Evolutionary conservation across 2,888 invertebrate species (phyloP).

Genomic region (Nemotelus pantherinus): DNA sequence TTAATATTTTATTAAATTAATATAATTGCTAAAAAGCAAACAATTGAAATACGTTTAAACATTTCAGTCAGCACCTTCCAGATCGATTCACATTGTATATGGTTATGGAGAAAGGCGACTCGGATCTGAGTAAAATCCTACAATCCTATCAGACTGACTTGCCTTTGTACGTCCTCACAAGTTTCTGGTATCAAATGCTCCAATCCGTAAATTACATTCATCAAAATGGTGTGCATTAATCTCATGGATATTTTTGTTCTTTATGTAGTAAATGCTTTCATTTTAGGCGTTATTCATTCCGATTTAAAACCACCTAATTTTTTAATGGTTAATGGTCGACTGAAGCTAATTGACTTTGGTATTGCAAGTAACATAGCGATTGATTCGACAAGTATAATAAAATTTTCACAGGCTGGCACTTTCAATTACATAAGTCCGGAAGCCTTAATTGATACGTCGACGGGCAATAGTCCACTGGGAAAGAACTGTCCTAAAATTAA

Average conservation of each 20-base stretch:
- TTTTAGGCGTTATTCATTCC: constrained; percentile 89
- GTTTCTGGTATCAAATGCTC: constrained; percentile 95
- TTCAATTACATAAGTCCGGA: constrained; percentile 97
- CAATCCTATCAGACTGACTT: constrained; percentile 70
- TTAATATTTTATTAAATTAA: neutral
- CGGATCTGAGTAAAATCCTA: constrained; percentile 84
- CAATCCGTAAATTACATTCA: constrained; percentile 92
- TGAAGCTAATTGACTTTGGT: constrained; percentile 98
- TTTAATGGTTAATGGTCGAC: constrained; percentile 81
- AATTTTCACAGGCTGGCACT: constrained; percentile 85
- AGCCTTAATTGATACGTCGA: constrained; percentile 76
- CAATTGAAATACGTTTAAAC: neutral
- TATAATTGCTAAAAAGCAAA: neutral
- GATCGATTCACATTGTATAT: constrained; percentile 76
- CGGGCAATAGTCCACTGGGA: constrained; percentile 62
- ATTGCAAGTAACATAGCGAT: constrained; percentile 88
- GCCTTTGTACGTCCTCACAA: constrained; percentile 80
- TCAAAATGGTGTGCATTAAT: constrained; percentile 70
- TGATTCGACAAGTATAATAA: constrained; percentile 89
- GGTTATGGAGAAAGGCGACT: constrained; percentile 93
- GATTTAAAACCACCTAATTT: constrained; percentile 98
- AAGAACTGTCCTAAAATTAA: constrained; percentile 67
- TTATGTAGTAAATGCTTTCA: neutral
- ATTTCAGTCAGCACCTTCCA: constrained; percentile 74
- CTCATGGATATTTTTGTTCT: neutral